Evolutionary conservation across 2,113 vertebrate species (phyloP), one percentile per base, ranked within the genome.

Genomic region (Sorex araneus): DNA sequence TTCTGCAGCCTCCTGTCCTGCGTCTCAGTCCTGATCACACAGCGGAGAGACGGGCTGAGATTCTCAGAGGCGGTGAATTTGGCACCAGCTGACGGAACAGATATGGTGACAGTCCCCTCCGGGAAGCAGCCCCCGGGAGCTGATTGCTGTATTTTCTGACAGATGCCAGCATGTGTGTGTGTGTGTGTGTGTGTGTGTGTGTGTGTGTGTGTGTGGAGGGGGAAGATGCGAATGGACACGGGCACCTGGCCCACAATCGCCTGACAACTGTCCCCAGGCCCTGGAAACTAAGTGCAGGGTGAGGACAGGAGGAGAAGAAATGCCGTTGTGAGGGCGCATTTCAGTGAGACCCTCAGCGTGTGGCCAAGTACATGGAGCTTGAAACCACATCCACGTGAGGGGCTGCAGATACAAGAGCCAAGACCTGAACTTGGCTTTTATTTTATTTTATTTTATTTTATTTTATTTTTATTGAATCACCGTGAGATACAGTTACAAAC

Each of bases 341-440:
- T 60, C 18, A 12, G 0, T 2, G 47, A 64, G 47, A 23, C 50
- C 18, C 11, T 63, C 76, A 0, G 0, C 28, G 11, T 30, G 18
- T 23, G n/a, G 50, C 0, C 34, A 43, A 21, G 40, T 0, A 13
- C 34, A 1, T 36, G 30, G 50, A 12, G 34, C 16, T 1, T 2
- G 10, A 11, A 4, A 12, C 28, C 54, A 21, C 25, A 5, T 60
- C 76, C 66, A 67, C 36, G 80, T 11, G 0, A 1, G 4, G 0
- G 4, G 45, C 45, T 30, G 7, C 64, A 66, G 32, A 10, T 21
- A 19, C 8, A 18, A 30, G 15, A 60, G 25, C 32, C 9, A 4
- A 64, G 64, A 67, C 4, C 18, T 57, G 45, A 57, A 50, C 32
- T 64, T 30, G 16, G 6, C 23, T 40, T 87, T 79, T 28, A 43